Percentiles rank a stretch among this genome's conserved stretches.
Evolutionary conservation across 2,797 vertebrate genomes (phyloP).

Genomic region (Staurois parvus): DNA sequence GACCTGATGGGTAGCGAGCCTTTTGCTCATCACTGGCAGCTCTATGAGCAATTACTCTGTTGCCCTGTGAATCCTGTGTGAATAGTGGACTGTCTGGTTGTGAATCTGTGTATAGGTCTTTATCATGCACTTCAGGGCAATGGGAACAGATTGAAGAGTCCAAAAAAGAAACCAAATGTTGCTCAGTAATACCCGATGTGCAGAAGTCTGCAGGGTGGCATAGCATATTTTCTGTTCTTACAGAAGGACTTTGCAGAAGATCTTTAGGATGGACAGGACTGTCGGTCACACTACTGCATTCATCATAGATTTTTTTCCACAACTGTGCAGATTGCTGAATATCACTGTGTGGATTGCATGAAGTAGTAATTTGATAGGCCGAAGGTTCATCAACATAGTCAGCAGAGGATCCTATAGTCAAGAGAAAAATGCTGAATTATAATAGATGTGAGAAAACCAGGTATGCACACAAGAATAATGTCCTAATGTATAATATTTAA

Average conservation of each 20-base stretch:
- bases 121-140: neutral
- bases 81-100: conserved; percentile 76
- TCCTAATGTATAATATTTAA: no score
- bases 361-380: neutral
- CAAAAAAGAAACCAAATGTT: neutral
- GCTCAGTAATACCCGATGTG: neutral
- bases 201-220: rapidly evolving
- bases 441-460: neutral
- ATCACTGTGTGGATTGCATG: neutral
- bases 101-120: neutral
- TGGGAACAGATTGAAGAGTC: neutral
- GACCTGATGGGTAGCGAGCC: conserved; percentile 62
- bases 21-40: neutral
- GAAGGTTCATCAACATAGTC: neutral
- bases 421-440: neutral
- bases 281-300: neutral
- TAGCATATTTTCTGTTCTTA: conserved; percentile 22
- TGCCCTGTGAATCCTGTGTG: conserved; percentile 89
- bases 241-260: neutral
- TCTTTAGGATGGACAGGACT: neutral
- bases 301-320: neutral
- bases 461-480: neutral
- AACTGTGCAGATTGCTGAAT: neutral
- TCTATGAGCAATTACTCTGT: conserved; percentile 82
- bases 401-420: neutral